Evolutionary conservation across 2,888 invertebrate genomes (phyloP).

Genomic region (Cecidostiba fungosa): DNA sequence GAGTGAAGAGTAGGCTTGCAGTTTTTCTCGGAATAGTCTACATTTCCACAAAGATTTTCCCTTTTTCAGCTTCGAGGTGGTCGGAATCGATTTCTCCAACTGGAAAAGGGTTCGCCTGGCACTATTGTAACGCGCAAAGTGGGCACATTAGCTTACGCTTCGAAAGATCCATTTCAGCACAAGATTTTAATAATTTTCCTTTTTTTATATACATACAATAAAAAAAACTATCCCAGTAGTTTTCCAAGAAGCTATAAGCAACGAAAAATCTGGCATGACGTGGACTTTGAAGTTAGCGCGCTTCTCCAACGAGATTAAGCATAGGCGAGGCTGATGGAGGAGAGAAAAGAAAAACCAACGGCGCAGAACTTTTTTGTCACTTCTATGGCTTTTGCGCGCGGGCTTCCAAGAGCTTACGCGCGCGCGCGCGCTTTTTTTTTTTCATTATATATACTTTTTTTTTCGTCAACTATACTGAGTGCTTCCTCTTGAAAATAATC

Average conservation of each 20-base stretch:
- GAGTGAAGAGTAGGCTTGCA: background rate
- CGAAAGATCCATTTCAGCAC: background rate
- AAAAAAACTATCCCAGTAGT: background rate
- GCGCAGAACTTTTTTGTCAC: constrained; percentile 55
- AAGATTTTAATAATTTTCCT: background rate
- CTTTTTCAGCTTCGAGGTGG: constrained; percentile 43
- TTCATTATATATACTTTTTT: constrained; percentile 31
- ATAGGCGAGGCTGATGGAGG: background rate
- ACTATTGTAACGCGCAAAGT: background rate
- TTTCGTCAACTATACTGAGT: background rate
- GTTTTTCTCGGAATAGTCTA: constrained; percentile 18
- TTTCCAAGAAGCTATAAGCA: constrained; percentile 6
- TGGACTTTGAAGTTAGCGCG: constrained; percentile 63
- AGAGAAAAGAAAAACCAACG: constrained; percentile 21
- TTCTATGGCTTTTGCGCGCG: constrained; percentile 57
- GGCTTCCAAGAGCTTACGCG: constrained; percentile 57
- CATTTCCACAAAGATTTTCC: constrained; percentile 48
- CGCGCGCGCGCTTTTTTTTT: no score
- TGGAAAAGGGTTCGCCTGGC: background rate
- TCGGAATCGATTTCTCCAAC: background rate
- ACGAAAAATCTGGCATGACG: constrained; percentile 34
- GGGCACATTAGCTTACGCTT: background rate
- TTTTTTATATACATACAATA: no score
- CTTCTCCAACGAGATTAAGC: constrained; percentile 64
- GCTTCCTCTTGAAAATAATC: constrained; percentile 27